Evolutionary conservation across 2,113 vertebrate genomes (phyloP), one percentile per base, ranked within the genome.

Genomic region (Clarias magur): DNA sequence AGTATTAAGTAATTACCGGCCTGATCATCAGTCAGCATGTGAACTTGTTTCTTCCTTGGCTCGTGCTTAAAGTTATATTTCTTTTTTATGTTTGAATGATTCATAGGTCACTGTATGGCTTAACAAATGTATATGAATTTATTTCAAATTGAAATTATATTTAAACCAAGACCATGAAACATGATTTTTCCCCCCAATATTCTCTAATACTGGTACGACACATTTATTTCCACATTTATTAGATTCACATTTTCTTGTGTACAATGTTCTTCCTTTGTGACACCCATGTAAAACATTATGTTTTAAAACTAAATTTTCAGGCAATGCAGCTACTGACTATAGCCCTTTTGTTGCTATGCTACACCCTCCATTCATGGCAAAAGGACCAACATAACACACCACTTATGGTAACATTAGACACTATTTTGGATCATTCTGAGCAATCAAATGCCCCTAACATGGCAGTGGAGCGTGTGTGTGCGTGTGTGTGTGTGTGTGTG

Each of bases 281-380:
- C 5, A 27, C 1, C 6, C 21, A 53, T 75, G 21, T 0, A 48
- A 75, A 53, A 75, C 25, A 78, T 27, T 54, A 54, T 5, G 23
- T n/a, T 53, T 75, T 54, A 54, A 17, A 21, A 38, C 3, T 25
- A 78, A 25, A 54, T 27, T 17, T 42, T n/a, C 23, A 48, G 72
- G 9, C 53, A 5, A n/a, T 80, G 4, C 57, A 38, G 30, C 38
- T 38, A 38, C 79, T 80, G 57, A 80, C n/a, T 60, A 16, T 57
- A 80, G n/a, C n/a, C 54, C 16, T 57, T 57, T n/a, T 80, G 76
- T 59, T 80, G 76, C 76, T 34, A 80, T 80, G 76, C 53, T 80
- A 80, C 76, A 80, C 54, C 16, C 7, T 53, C 42, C 25, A 57
- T 56, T 80, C 59, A 80, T 80, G 54, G 56, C 17, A 80, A 42